Evolutionary conservation across 2,113 vertebrate genomes (phyloP).

Genomic region (Benitochromis conjunctus): DNA sequence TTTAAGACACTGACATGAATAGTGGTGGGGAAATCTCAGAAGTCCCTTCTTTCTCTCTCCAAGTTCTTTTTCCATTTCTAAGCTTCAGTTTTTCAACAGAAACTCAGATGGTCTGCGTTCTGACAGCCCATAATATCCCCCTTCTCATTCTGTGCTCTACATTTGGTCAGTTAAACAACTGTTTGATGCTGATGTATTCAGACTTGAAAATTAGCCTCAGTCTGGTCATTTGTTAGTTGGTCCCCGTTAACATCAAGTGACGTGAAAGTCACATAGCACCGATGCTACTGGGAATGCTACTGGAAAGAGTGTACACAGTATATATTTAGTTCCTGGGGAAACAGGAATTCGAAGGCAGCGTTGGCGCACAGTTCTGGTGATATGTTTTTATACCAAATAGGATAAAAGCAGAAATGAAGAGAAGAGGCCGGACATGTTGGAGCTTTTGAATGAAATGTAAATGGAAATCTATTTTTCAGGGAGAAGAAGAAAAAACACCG

Average conservation of each 20-base stretch:
- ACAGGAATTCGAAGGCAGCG: neutral
- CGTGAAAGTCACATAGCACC: neutral
- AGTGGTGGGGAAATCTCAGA: neutral
- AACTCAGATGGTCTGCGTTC: constrained; percentile 37
- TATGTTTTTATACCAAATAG: neutral
- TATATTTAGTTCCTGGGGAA: neutral
- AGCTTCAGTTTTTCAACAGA: constrained; percentile 20
- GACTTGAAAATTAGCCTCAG: constrained; percentile 54
- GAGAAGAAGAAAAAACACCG: constrained; percentile 7
- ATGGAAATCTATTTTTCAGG: constrained; percentile 56
- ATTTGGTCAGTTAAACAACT: constrained; percentile 71
- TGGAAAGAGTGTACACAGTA: neutral
- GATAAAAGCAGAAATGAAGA: neutral
- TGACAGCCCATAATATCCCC: constrained; percentile 69
- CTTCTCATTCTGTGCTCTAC: constrained; percentile 55
- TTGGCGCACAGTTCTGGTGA: neutral
- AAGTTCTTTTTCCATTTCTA: neutral
- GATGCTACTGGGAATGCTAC: neutral
- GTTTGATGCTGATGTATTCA: constrained; percentile 67
- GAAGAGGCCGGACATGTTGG: neutral
- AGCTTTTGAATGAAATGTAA: constrained; percentile 42
- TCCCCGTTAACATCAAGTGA: neutral
- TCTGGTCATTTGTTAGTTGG: constrained; percentile 13
- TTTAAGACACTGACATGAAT: neutral
- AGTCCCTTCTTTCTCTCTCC: neutral